phyloP scores from a whole-genome alignment of 2,797 vertebrate species.

The Gobio occitaniae region DNA sequence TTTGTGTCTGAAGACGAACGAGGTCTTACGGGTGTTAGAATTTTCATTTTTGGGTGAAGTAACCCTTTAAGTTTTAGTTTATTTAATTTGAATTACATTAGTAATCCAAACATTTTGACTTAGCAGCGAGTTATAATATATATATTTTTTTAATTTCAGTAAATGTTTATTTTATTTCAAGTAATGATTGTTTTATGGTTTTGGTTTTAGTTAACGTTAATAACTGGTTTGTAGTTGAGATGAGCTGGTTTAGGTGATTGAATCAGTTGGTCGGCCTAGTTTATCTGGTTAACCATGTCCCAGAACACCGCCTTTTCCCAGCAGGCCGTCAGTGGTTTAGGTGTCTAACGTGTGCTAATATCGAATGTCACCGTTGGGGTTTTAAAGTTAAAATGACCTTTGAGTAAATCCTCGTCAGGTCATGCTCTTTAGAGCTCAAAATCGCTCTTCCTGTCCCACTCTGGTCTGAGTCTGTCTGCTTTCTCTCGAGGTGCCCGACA shows the following conservation, averaged over 20 bases:
- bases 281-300: background rate
- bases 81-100: too few species aligned
- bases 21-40: too few species aligned
- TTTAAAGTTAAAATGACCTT: conserved; percentile 24
- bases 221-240: background rate
- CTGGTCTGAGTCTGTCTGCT: conserved; percentile 52
- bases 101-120: too few species aligned
- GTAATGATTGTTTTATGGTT: background rate
- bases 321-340: background rate
- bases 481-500: conserved; percentile 67
- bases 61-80: too few species aligned
- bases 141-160: too few species aligned
- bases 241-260: background rate
- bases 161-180: too few species aligned
- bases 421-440: background rate
- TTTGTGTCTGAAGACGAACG: too few species aligned
- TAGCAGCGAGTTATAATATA: too few species aligned
- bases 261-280: background rate
- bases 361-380: background rate
- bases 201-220: background rate
- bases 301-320: background rate
- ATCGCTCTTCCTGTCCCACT: conserved; percentile 60
- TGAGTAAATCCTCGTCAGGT: conserved; percentile 12
- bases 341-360: background rate
- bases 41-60: too few species aligned